phyloP scores from a whole-genome alignment of 2,113 vertebrate genomes.

The Leptocoma aspasia region DNA sequence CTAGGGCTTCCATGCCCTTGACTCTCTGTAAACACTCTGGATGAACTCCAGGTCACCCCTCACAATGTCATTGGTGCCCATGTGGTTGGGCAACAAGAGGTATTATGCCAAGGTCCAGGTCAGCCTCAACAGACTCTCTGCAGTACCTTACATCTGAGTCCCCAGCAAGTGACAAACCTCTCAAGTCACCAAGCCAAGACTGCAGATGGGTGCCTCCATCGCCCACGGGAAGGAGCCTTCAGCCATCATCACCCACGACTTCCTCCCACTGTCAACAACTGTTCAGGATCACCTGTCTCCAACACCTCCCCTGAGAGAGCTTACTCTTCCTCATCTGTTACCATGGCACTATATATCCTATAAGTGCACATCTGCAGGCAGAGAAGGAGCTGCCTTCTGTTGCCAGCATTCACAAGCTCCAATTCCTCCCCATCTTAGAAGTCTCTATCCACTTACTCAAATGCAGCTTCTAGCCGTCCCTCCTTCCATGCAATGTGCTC shows the following conservation, averaged over 20 bases:
- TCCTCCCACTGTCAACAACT: not conserved
- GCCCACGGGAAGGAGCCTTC: not conserved
- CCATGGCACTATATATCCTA: not conserved
- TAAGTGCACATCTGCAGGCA: slow-evolving; percentile 11
- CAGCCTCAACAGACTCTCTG: not conserved
- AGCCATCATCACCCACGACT: not conserved
- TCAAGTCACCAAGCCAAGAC: not conserved
- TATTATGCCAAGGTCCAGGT: not conserved
- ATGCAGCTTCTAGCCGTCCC: not conserved
- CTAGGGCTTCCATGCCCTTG: not conserved
- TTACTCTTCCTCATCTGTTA: slow-evolving; percentile 10
- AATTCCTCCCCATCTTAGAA: not conserved
- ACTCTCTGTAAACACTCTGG: not conserved
- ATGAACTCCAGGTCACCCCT: not conserved
- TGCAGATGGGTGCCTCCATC: not conserved
- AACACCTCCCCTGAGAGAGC: not conserved
- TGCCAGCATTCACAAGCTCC: not conserved
- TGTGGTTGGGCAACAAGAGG: not conserved
- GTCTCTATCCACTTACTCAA: not conserved
- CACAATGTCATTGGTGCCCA: not conserved
- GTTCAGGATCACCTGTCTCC: not conserved
- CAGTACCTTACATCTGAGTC: not conserved
- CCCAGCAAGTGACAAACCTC: not conserved
- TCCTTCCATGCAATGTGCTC: not conserved
- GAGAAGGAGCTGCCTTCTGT: not conserved